These are phyloP conservation scores for Drosophila infuscata DNA, from an alignment of 2,888 invertebrate genomes.

Conservation along the genomic window DNA sequence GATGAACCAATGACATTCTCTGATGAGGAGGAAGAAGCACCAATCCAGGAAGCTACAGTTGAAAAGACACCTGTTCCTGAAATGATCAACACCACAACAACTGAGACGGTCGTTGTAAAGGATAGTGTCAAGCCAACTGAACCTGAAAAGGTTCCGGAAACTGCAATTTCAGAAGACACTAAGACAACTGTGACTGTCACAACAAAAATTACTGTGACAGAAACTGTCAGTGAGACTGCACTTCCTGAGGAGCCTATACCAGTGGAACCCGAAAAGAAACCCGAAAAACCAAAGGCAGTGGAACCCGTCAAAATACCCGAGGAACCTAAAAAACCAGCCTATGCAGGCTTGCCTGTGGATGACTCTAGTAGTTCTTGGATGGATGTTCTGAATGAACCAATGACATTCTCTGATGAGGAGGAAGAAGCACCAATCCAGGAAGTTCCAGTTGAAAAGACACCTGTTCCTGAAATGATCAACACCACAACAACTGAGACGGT, in stretches of 20 bases:
- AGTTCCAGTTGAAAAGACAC: not conserved
- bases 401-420: slow-evolving; percentile 66
- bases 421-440: slow-evolving; percentile 5
- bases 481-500: not conserved
- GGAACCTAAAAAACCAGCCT: slow-evolving; percentile 68
- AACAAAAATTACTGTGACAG: slow-evolving; percentile 27
- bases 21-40: slow-evolving; percentile 49
- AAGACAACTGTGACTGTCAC: slow-evolving; percentile 30
- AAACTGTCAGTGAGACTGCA: slow-evolving; percentile 5
- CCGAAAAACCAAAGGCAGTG: slow-evolving; percentile 37
- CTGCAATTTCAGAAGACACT: not conserved
- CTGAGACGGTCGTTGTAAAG: slow-evolving; percentile 5
- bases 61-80: not conserved
- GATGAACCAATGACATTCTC: slow-evolving; percentile 80
- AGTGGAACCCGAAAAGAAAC: slow-evolving; percentile 51
- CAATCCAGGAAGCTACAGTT: slow-evolving; percentile 1
- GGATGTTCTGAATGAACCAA: slow-evolving; percentile 81
- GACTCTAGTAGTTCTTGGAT: slow-evolving; percentile 75
- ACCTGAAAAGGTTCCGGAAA: not conserved
- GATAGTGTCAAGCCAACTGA: not conserved
- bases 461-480: not conserved
- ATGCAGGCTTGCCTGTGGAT: slow-evolving; percentile 76
- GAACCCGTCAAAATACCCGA: not conserved
- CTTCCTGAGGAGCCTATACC: not conserved
- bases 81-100: not conserved